These are phyloP conservation scores for Antheraea yamamai DNA, from an alignment of 2,888 invertebrate genomes.

Conservation along the genomic window DNA sequence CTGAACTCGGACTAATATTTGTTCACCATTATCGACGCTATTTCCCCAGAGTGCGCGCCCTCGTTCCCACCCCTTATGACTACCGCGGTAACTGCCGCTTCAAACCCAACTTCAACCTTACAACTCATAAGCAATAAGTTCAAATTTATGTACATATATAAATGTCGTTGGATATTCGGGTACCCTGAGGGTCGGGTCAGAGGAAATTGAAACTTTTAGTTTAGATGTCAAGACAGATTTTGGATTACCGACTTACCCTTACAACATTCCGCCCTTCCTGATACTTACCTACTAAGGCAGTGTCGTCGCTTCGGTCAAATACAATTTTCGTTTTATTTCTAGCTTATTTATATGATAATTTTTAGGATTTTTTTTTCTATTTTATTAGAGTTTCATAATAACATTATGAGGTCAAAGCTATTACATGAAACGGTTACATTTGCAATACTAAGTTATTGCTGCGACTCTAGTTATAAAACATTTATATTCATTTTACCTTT, in stretches of 20 bases:
- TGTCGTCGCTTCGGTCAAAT: neutral
- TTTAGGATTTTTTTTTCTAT: neutral
- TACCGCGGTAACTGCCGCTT: neutral
- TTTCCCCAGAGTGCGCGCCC: conserved; percentile 26
- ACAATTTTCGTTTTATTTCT: neutral
- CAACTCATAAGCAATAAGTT: neutral
- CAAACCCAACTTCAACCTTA: neutral
- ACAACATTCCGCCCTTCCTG: neutral
- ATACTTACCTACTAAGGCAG: neutral
- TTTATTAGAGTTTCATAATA: neutral
- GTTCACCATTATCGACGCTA: conserved; percentile 31
- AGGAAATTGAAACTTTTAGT: neutral
- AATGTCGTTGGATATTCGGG: neutral
- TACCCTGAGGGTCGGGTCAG: neutral
- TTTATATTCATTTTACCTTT: no score
- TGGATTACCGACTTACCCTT: neutral
- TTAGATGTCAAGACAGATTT: neutral
- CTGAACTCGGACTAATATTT: conserved; percentile 28
- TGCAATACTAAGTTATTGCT: neutral
- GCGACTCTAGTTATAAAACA: neutral
- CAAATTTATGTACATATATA: neutral
- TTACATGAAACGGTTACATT: neutral
- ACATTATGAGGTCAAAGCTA: neutral
- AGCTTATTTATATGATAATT: conserved; percentile 9
- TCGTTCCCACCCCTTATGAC: neutral